Evolutionary conservation across 2,888 invertebrate genomes (phyloP), one percentile per base, ranked within the genome.

Genomic region (Schrankia costaestrigalis): DNA sequence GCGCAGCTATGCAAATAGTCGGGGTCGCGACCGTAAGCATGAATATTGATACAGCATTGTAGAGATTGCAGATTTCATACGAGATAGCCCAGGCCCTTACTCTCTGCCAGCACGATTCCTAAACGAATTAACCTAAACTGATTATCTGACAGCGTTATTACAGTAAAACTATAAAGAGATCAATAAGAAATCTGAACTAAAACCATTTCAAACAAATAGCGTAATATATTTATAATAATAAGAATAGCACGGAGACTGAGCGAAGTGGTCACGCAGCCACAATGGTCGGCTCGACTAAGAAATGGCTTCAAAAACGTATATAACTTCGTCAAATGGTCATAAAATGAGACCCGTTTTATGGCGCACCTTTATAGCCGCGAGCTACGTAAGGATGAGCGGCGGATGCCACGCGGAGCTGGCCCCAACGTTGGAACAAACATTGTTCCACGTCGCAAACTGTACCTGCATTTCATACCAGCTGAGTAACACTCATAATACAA

Each of bases 11-110:
- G 86, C 84, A 84, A 86, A 86, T 86, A 77, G 72, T 68, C 55
- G 69, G 60, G 85, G 85, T 85, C 86, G 81, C 83, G 85, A 83
- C 84, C 85, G 78, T 70, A 71, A 72, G 77, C 79, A 86, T 86
- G 86, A 84, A 86, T 86, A 86, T 86, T 86, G 86, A 86, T 85
- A 85, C 76, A 74, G 79, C 81, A 79, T 82, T 81, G 79, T 79
- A 73, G 76, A 76, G 81, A 85, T 85, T 74, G 69, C 76, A 78
- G 85, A 85, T 85, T 74, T 74, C 57, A 53, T 63, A 55, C 42
- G 59, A 69, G 84, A 85, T 84, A 84, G 72, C 67, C 66, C 61
- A 59, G 56, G 70, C 71, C 68, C 69, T 72, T 73, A 76, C 78
- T 78, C 77, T 73, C 71, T 67, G 70, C 67, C 56, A 56, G 76